Evolutionary conservation across 2,113 vertebrate genomes (phyloP), one percentile per base, ranked within the genome.

Genomic region (Cryptotis parvus): DNA sequence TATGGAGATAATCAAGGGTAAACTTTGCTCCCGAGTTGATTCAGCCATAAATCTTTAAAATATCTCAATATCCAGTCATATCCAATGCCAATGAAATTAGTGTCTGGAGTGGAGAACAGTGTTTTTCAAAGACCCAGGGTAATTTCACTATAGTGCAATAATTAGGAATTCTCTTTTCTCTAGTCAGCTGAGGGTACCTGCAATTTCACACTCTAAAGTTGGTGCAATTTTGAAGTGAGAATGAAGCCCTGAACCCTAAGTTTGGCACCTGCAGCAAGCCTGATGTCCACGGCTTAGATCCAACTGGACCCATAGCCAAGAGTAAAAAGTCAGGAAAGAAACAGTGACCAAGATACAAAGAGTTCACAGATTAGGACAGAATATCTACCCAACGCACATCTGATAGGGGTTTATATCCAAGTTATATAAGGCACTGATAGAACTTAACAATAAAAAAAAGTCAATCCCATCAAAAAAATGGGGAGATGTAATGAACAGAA

Each of bases 101-200:
- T 27, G 0, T 33, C 78, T 77, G 4, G 6, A 2, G 6, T 68
- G n/a, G 12, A 29, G 35, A 29, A 24, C 35, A 33, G 22, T 39
- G 41, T 9, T 78, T 73, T 72, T 78, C 65, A 88, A 84, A 85
- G 69, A 88, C 39, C n/a, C 24, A 31, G 45, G 26, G 14, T 83
- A 29, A 84, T 75, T 76, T 43, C 2, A 55, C 37, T 35, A 43
- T 26, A 24, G 9, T 16, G 22, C 55, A 66, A 80, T 43, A 20
- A 68, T 39, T 63, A 6, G 39, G 55, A 55, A 63, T 20, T 31
- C 20, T 70, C 70, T 49, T 39, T 52, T 72, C 49, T 41, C 22
- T 5, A 61, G 41, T 41, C 24, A 58, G 27, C 73, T 26, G 0
- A 82, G 31, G 6, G 5, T 37, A 68, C 1, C 55, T 89, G 10